phyloP scores from a whole-genome alignment of 2,888 invertebrate genomes.

The Lepidochrysops patricia region DNA sequence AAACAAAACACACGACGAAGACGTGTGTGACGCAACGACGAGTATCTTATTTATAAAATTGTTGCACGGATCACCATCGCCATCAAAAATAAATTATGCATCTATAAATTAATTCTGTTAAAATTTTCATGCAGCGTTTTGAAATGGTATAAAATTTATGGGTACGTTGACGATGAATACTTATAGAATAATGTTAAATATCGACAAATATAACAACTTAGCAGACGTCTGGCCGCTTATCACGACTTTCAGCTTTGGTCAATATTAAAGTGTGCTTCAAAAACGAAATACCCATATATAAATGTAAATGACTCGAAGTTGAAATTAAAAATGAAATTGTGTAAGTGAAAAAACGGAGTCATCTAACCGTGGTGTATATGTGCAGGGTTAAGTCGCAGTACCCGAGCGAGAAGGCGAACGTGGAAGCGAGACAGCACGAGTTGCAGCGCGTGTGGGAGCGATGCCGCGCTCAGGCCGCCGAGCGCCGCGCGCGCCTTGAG shows the following conservation, averaged over 20 bases:
- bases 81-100: background rate
- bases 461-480: constrained; percentile 88
- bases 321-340: too few species aligned
- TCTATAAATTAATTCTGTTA: background rate
- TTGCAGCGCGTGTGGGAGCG: constrained; percentile 92
- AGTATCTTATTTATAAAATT: background rate
- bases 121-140: constrained; percentile 45
- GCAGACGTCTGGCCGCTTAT: too few species aligned
- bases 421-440: constrained; percentile 87
- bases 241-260: too few species aligned
- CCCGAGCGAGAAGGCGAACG: constrained; percentile 91
- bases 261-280: too few species aligned
- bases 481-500: constrained; percentile 88
- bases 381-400: constrained; percentile 90
- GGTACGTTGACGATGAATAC: constrained; percentile 28
- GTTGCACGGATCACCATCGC: background rate
- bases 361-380: too few species aligned
- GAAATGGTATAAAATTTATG: constrained; percentile 35
- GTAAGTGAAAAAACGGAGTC: too few species aligned
- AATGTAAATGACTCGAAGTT: too few species aligned
- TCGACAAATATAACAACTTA: background rate
- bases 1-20: too few species aligned
- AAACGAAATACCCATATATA: background rate
- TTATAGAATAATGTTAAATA: background rate
- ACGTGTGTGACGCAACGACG: too few species aligned